Conservation (phyloP, 2,797 vertebrate genomes). For the Pipistrellus kuhlii region DNA sequence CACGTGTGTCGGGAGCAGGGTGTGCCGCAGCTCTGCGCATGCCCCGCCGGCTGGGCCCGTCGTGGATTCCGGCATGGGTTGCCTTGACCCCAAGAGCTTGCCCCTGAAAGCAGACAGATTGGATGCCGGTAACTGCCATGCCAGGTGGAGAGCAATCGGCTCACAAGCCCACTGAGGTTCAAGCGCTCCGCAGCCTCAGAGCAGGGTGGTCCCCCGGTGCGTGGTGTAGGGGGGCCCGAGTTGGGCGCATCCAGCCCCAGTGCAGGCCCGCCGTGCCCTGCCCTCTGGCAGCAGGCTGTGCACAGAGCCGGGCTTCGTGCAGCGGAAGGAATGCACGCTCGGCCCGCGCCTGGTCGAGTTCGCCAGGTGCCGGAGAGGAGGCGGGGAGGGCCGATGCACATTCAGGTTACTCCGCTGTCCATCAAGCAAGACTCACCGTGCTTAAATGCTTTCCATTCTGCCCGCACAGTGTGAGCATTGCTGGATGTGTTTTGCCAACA, state of each 20-base stretch:
- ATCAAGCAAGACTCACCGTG: background rate
- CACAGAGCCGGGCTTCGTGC: background rate
- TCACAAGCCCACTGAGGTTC: rapidly evolving
- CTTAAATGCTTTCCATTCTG: conserved; percentile 59
- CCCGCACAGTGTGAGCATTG: conserved; percentile 50
- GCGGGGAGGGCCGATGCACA: conserved; percentile 26
- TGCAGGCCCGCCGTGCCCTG: no score
- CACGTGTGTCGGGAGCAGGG: rapidly evolving
- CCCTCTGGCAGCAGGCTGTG: background rate
- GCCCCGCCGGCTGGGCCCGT: rapidly evolving
- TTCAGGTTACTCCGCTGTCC: background rate
- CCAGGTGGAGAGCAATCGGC: background rate
- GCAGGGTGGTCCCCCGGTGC: background rate
- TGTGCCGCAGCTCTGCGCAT: rapidly evolving
- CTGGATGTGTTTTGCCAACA: conserved; percentile 62
- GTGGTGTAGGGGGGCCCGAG: background rate
- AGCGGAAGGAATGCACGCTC: conserved; percentile 69
- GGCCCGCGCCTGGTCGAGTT: conserved; percentile 54
- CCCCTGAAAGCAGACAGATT: background rate
- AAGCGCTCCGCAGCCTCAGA: no score
- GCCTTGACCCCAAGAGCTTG: background rate
- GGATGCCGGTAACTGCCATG: background rate
- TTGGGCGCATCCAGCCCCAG: no score
- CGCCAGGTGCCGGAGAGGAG: conserved; percentile 65
- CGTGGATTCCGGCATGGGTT: rapidly evolving